Conservation (phyloP, 2,113 vertebrate species). For the Myrmecophaga tridactyla region DNA sequence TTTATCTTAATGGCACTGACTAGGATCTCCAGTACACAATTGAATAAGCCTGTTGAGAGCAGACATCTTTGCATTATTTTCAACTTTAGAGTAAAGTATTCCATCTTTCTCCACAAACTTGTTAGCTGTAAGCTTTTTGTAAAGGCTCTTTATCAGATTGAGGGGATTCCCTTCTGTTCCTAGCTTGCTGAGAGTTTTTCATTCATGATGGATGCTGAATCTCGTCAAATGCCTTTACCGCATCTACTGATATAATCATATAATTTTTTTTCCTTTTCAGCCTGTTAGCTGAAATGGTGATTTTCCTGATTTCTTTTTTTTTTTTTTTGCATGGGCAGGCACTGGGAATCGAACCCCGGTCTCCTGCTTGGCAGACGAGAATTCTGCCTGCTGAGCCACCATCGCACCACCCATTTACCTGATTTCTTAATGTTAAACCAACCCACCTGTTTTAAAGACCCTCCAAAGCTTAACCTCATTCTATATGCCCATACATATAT, state of each 20-base stretch:
- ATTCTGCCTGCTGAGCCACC: too few relatives aligned
- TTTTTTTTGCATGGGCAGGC: too few relatives aligned
- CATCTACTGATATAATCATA: not conserved
- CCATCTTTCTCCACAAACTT: not conserved
- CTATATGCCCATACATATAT: not conserved
- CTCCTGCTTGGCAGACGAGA: too few relatives aligned
- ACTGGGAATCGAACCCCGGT: too few relatives aligned
- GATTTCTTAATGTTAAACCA: not conserved
- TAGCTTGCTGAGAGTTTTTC: not conserved
- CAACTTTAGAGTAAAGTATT: not conserved
- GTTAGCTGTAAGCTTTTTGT: not conserved
- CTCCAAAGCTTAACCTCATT: not conserved
- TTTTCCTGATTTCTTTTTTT: slow-evolving; percentile 26
- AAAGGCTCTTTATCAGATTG: not conserved
- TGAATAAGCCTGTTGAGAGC: not conserved
- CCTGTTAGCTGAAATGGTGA: not conserved
- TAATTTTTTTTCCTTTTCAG: not conserved
- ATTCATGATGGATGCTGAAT: slow-evolving; percentile 1
- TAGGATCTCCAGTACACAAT: not conserved
- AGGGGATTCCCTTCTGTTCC: slow-evolving; percentile 35
- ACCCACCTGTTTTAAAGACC: not conserved
- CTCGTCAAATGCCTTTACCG: slow-evolving; percentile 9
- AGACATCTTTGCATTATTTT: not conserved
- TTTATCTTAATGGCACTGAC: not conserved
- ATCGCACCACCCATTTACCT: too few relatives aligned